Conservation (phyloP, 2,113 vertebrate genomes). For the Ellobius talpinus region DNA sequence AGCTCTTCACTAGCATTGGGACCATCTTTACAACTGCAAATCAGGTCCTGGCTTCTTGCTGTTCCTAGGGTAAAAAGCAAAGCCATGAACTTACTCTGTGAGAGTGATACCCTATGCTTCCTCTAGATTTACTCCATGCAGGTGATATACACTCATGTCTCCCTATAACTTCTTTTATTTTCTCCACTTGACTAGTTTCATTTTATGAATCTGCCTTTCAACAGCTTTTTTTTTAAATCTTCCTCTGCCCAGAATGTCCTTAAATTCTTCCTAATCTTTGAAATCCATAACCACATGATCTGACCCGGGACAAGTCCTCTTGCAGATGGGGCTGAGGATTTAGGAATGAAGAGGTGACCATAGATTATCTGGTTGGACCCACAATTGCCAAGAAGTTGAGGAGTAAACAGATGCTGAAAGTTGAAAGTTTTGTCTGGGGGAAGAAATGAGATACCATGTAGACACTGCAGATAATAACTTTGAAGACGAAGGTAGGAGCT, state of each 20-base stretch:
- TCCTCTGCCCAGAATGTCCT: background rate
- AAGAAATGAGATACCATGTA: background rate
- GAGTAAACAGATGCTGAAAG: too few species aligned
- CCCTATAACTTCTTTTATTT: background rate
- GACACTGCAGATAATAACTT: background rate
- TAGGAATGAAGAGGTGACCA: background rate
- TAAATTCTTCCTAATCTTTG: background rate
- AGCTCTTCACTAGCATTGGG: background rate
- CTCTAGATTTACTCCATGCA: background rate
- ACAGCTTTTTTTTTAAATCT: background rate
- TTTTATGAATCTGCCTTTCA: background rate
- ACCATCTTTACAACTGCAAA: background rate
- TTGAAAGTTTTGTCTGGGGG: background rate
- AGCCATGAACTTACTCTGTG: background rate
- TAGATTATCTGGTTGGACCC: background rate
- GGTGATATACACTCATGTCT: background rate
- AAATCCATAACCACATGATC: background rate
- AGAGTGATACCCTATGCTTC: too few species aligned
- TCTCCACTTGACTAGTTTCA: background rate
- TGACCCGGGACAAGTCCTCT: background rate
- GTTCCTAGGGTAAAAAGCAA: background rate
- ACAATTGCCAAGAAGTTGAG: background rate
- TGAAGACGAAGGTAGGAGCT: background rate
- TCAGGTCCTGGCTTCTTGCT: background rate
- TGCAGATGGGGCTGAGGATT: background rate